Percentiles rank a stretch among this genome's conserved stretches.
phyloP scores from a whole-genome alignment of 1,140 invertebrate species.

The Trichonephila clavipes region DNA sequence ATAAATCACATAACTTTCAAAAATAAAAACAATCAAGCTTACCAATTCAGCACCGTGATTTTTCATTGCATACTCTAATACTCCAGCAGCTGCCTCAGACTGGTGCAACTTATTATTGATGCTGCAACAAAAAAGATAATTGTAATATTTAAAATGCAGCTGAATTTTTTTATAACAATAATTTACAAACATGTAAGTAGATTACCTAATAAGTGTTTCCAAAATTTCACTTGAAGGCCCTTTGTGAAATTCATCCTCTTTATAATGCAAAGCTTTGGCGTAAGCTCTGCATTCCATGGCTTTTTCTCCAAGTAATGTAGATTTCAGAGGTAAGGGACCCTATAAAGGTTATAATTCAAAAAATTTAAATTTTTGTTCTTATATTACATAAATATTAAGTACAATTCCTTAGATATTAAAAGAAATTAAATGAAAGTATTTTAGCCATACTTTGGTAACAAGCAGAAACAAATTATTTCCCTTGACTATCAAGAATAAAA shows the following conservation, averaged over 20 bases:
- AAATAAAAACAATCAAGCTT: neutral
- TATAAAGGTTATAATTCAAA: constrained; percentile 78
- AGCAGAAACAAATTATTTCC: too few species aligned
- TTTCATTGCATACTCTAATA: constrained; percentile 94
- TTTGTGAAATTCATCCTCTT: constrained; percentile 96
- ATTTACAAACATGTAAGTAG: too few species aligned
- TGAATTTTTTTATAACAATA: neutral
- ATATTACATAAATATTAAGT: too few species aligned
- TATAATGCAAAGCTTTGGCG: constrained; percentile 99
- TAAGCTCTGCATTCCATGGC: constrained; percentile 88
- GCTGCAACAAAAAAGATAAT: constrained; percentile 80
- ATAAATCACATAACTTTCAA: too few species aligned
- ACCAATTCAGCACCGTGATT: constrained; percentile 82
- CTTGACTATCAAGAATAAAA: too few species aligned
- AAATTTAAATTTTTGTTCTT: neutral
- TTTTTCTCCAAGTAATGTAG: constrained; percentile 86
- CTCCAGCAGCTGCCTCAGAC: constrained; percentile 96
- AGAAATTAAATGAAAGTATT: too few species aligned
- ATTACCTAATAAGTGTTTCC: constrained; percentile 91
- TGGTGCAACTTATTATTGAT: constrained; percentile 99
- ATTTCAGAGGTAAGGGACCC: constrained; percentile 94
- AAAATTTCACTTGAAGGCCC: constrained; percentile 88
- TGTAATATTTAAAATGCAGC: neutral
- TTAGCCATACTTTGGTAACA: too few species aligned
- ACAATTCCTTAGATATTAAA: too few species aligned